phyloP scores from a whole-genome alignment of 2,113 vertebrate species.

The Mastomys coucha region DNA sequence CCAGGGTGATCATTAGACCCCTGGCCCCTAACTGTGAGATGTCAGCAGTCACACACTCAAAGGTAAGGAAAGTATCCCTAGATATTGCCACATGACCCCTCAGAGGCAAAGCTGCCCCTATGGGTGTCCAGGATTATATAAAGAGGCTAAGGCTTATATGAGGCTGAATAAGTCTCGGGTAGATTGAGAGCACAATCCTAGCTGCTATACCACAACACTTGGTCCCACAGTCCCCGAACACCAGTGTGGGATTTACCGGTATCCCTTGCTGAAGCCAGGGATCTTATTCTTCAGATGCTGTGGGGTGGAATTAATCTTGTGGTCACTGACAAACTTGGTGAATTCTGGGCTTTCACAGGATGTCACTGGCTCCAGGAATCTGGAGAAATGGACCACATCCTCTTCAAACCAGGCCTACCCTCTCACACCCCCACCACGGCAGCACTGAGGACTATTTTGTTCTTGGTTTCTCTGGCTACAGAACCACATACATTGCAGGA shows the following conservation, averaged over 20 bases:
- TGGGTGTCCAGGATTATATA: background rate
- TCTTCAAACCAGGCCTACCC: background rate
- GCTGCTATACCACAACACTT: rapidly evolving
- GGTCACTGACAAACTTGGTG: background rate
- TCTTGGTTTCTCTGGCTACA: background rate
- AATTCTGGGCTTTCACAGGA: background rate
- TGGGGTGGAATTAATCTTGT: background rate
- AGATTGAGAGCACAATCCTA: background rate
- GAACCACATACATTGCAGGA: too few relatives aligned
- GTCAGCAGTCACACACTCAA: background rate
- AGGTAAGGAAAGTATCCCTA: background rate
- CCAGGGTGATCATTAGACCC: too few relatives aligned
- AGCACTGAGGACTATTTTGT: background rate
- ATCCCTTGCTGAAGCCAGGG: rapidly evolving
- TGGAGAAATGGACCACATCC: background rate
- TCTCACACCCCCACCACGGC: rapidly evolving
- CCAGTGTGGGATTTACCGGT: rapidly evolving
- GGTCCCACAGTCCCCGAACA: rapidly evolving
- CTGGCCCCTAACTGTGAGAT: background rate
- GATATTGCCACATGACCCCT: background rate
- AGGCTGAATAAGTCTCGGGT: background rate
- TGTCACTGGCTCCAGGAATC: background rate
- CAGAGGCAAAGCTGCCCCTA: too few relatives aligned
- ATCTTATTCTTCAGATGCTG: background rate
- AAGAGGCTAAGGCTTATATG: background rate